phyloP scores from a whole-genome alignment of 1,140 invertebrate genomes.

The Psix sp. region DNA sequence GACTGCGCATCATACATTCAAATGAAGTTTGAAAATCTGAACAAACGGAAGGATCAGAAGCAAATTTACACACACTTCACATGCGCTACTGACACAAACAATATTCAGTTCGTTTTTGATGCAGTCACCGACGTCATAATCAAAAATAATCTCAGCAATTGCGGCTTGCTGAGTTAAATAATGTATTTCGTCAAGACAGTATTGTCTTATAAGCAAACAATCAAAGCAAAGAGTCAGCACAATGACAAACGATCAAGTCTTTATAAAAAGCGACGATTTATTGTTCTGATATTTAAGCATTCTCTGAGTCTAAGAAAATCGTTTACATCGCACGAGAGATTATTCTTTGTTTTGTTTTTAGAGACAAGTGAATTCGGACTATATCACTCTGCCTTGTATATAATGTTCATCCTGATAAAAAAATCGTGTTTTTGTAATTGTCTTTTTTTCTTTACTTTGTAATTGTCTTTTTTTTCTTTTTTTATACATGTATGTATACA shows the following conservation, averaged over 20 bases:
- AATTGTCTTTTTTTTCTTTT: background rate
- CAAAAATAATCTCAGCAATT: conserved; percentile 95
- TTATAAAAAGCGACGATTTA: conserved; percentile 7
- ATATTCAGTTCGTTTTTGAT: conserved; percentile 95
- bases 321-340: conserved; percentile 35
- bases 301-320: conserved; percentile 18
- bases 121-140: conserved; percentile 95
- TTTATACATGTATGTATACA: conserved; percentile 23
- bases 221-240: conserved; percentile 16
- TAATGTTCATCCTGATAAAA: conserved; percentile 39
- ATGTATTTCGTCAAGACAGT: conserved; percentile 22
- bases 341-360: conserved; percentile 49
- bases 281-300: conserved; percentile 17
- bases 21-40: conserved; percentile 92
- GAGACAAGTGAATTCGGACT: conserved; percentile 36
- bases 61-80: conserved; percentile 96
- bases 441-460: conserved; percentile 9
- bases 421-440: conserved; percentile 20
- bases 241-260: too few species aligned
- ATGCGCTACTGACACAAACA: conserved; percentile 93
- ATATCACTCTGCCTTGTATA: conserved; percentile 47
- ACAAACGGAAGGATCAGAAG: conserved; percentile 91
- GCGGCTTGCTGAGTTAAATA: conserved; percentile 82
- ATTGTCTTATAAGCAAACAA: conserved; percentile 33
- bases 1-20: conserved; percentile 92